Conservation (phyloP, 2,797 vertebrate species). For the Anguilla pacifica region DNA sequence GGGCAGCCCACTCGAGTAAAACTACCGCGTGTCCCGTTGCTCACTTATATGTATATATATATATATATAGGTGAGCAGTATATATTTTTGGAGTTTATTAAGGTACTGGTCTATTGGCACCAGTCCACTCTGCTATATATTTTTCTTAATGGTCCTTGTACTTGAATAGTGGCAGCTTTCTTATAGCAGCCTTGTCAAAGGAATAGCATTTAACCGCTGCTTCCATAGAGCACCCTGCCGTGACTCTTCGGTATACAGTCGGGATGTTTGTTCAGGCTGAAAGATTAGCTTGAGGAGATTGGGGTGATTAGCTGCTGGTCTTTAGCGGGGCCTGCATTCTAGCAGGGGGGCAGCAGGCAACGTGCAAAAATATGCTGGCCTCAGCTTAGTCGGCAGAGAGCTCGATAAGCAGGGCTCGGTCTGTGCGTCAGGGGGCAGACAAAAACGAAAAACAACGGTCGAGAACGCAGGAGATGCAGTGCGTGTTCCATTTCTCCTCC, state of each 20-base stretch:
- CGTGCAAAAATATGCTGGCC: neutral
- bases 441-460: neutral
- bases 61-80: too few relatives aligned
- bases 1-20: neutral
- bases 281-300: neutral
- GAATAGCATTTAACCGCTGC: neutral
- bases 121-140: neutral
- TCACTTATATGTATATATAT: too few relatives aligned
- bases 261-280: neutral
- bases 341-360: neutral
- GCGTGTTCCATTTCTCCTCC: constrained; percentile 22
- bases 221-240: neutral
- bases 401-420: neutral
- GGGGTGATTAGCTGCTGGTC: neutral
- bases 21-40: neutral
- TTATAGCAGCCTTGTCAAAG: neutral
- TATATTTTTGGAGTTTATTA: neutral
- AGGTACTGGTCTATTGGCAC: neutral
- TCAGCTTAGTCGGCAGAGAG: neutral
- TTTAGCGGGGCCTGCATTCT: neutral
- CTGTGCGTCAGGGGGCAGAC: neutral
- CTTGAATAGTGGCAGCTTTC: neutral
- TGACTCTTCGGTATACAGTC: neutral
- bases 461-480: neutral
- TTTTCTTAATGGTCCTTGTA: neutral